These are phyloP conservation scores for Ectemnius continuus DNA, from an alignment of 2,888 invertebrate species.

Conservation along the genomic window DNA sequence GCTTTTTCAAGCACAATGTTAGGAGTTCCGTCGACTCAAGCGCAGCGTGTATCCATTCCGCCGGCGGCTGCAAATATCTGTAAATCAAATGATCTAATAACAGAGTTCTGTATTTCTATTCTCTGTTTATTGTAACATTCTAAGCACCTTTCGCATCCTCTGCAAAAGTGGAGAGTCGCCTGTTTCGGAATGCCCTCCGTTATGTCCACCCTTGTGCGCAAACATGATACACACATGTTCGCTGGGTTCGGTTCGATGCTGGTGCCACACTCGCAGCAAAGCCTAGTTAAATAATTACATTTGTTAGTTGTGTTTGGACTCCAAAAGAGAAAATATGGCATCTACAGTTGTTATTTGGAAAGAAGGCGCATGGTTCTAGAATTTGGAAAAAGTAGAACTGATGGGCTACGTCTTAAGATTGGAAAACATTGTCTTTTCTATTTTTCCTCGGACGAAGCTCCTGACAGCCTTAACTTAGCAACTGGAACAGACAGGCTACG, in stretches of 20 bases:
- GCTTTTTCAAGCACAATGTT: conserved; percentile 92
- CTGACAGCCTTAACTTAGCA: no score
- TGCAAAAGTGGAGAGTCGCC: conserved; percentile 92
- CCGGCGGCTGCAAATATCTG: conserved; percentile 93
- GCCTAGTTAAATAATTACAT: conserved; percentile 25
- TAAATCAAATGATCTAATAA: not conserved
- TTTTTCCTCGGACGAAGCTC: no score
- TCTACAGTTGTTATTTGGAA: no score
- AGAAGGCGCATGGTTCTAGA: no score
- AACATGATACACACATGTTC: conserved; percentile 98
- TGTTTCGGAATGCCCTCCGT: conserved; percentile 98
- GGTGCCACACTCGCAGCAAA: conserved; percentile 97
- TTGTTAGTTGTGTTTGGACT: not conserved
- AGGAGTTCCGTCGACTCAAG: conserved; percentile 95
- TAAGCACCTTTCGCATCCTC: conserved; percentile 91
- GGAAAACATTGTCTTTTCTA: no score
- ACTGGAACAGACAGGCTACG: no score
- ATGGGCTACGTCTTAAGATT: no score
- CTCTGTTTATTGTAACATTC: not conserved
- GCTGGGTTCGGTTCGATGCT: conserved; percentile 96
- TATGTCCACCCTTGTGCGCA: conserved; percentile 95
- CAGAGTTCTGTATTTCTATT: not conserved
- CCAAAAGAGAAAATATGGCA: not conserved
- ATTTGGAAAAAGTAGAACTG: no score
- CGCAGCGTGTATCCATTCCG: conserved; percentile 90